Base-by-base conservation (phyloP, 2,113 vertebrate genomes). In the Myanophis thanlyinensis region DNA sequence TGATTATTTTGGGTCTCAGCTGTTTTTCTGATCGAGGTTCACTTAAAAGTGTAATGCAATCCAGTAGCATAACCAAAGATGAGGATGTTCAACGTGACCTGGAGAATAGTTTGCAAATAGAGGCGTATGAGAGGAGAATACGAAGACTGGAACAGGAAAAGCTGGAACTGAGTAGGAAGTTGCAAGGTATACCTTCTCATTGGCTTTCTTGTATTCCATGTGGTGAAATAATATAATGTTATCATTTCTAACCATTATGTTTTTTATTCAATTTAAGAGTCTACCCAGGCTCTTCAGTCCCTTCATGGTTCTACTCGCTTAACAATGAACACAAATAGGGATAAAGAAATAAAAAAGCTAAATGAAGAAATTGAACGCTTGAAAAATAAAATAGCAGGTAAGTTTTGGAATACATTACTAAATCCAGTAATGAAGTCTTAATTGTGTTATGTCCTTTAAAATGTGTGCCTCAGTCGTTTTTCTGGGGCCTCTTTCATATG, bases 321-420 rank as follows among this genome's bases (percentile, higher is more conserved):
- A 88, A 93, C 97, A 86, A 98, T 98, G 89, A 97, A 97, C 13
- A 93, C 98, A 48, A 97, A 96, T 62, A 97, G 98, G 8, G 99
- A 99, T 96, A 98, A 98, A 93, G 99, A 99, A 96, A 98, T 99
- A 52, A 99, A 98, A 96, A 99, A 98, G 94, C 96, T 99, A 40
- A 99, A 99, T 85, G 99, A 99, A 93, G 99, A 99, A 96, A 98
- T 99, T 0, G 99, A 99, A 25, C 98, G 98, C 0, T 97, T 99
- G 53, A 99, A 99, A 97, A 99, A 97, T 94, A 99, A 99, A 96
- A 97, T 99, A 93, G 97, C 98, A 98, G 99, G 99, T 99, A 85
- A 95, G 97, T 48, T 91, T 30, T 91, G 20, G 84, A 44, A 7
- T 46, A 3, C 23, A 87, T 56, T 3, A 27, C n/a, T 3, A 67